Base-by-base conservation (phyloP, 1,140 invertebrate species). In the Lepidotrigona ventralis region DNA sequence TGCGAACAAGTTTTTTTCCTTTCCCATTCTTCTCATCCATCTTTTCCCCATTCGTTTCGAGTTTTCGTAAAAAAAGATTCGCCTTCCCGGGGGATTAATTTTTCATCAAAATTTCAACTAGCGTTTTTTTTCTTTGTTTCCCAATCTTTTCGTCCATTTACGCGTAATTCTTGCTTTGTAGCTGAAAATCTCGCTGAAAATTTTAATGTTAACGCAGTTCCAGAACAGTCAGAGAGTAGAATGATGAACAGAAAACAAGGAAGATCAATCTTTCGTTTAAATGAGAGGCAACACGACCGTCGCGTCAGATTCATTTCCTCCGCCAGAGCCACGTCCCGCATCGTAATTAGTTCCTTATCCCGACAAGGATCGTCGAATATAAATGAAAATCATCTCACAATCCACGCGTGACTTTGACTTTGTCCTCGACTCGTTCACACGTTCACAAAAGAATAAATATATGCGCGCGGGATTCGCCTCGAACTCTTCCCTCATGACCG, bases 291-390 rank as follows among this genome's bases (percentile, higher is more conserved):
- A 2, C 17, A 51, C 68, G 33, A 46, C 39, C 23, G 12, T 51
- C 15, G 46, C 46, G 46, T 71, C 69, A 51, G n/a, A 68, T 69
- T 85, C 70, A 83, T 87, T 87, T 86, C 69, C 69, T 71, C 9
- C 23, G 0, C 23, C 1, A 29, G 39, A 3, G 23, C 0, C 53
- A 6, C 39, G 69, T 51, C 19, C 2, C 81, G 53, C 78, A 70
- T 56, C 51, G 82, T 87, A 87, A 87, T 87, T 87, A 85, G 81
- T 80, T 77, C 86, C 79, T 86, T 83, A 86, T 79, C 72, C 81
- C 72, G 85, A 87, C 71, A 66, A 8, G 77, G 66, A 87, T 86
- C 81, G 73, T 84, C 81, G 84, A 64, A 51, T 58, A 66, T 64
- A 78, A 83, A 66, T 64, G 74, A 83, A 60, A 12, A 12, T 60